A percentile compares a stretch with the other conserved stretches of the same genome.
Evolutionary conservation across 2,797 vertebrate genomes (phyloP).

Genomic region (Myotis vivesi): DNA sequence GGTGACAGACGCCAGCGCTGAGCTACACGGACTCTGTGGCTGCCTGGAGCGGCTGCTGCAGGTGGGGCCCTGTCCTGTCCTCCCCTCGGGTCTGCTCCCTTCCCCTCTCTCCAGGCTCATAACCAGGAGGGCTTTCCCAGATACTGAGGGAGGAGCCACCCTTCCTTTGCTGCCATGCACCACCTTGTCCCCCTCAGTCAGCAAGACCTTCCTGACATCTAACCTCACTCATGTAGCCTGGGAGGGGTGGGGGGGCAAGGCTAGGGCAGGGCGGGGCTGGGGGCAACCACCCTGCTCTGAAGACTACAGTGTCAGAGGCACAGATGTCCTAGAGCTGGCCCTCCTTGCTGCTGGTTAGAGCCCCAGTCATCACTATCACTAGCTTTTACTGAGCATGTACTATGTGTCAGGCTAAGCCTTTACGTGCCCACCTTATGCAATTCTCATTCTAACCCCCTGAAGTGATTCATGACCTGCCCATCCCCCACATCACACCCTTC

Average conservation of each 20-base stretch:
- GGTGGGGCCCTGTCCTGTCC: slow-evolving; percentile 67
- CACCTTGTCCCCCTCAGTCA: neutral
- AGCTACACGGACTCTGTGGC: slow-evolving; percentile 84
- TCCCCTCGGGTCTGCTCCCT: neutral
- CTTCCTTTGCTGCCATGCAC: neutral
- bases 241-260: neutral
- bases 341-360: neutral
- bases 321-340: neutral
- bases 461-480: neutral
- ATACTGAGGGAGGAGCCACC: neutral
- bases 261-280: accelerated
- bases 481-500: neutral
- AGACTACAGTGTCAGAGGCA: neutral
- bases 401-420: neutral
- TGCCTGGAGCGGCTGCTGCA: slow-evolving; percentile 86
- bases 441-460: neutral
- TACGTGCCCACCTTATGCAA: neutral
- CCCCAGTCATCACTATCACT: neutral
- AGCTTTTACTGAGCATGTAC: neutral
- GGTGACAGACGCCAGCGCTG: slow-evolving; percentile 80
- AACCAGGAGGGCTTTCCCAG: neutral
- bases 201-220: neutral
- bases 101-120: neutral
- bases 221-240: neutral
- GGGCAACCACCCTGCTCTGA: neutral